Conservation (phyloP, 2,797 vertebrate genomes). For the Phataginus tetradactyla region DNA sequence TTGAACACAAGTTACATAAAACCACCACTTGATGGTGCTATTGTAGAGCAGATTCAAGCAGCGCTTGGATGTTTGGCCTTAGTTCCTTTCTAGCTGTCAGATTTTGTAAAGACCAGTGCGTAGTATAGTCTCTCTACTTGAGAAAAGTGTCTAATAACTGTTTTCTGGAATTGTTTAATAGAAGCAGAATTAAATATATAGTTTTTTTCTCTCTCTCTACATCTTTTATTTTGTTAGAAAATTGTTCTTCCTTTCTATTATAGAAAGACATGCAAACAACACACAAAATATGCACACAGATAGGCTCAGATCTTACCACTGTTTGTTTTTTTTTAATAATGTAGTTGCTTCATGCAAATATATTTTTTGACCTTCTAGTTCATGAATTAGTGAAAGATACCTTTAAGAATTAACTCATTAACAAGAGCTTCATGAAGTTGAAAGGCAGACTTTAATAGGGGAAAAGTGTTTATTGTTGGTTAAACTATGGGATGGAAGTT, state of each 20-base stretch:
- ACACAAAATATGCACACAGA: background rate
- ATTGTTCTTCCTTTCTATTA: background rate
- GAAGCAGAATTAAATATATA: background rate
- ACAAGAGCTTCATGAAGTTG: slow-evolving; percentile 6
- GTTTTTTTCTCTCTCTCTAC: background rate
- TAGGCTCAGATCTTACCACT: background rate
- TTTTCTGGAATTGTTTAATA: slow-evolving; percentile 40
- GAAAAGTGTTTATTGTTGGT: background rate
- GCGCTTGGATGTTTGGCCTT: background rate
- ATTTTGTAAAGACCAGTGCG: slow-evolving; percentile 39
- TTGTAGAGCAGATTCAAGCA: slow-evolving; percentile 51
- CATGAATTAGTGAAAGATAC: background rate
- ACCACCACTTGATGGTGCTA: slow-evolving; percentile 66
- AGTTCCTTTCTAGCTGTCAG: slow-evolving; percentile 16
- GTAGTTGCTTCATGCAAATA: background rate
- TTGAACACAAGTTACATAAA: background rate
- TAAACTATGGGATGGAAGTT: slow-evolving; percentile 14
- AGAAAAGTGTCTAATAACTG: slow-evolving; percentile 9
- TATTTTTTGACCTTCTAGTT: slow-evolving; percentile 43
- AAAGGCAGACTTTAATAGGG: background rate
- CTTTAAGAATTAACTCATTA: background rate
- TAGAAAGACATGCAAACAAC: background rate
- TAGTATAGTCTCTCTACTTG: slow-evolving; percentile 33
- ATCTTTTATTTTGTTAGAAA: slow-evolving; percentile 14
- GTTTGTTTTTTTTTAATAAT: background rate